Conservation (phyloP, 2,888 invertebrate species). For the Zhuqinia jingwanae region DNA sequence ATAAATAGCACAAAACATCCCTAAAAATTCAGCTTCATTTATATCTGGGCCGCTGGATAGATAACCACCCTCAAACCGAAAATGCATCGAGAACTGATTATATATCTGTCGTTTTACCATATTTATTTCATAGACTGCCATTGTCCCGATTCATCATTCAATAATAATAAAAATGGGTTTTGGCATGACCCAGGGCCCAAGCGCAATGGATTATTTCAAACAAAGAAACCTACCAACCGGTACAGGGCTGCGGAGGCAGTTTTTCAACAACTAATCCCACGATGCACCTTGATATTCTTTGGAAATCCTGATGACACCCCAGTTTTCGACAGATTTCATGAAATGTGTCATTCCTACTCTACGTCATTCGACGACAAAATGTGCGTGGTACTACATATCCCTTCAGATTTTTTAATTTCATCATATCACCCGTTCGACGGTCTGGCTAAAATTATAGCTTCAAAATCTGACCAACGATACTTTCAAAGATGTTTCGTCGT, state of each 20-base stretch:
- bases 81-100: no score
- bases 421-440: no score
- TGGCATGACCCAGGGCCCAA: no score
- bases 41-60: not conserved
- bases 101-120: no score
- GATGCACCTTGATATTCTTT: conserved; percentile 20
- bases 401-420: no score
- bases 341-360: conserved; percentile 33
- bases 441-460: not conserved
- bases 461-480: not conserved
- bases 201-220: no score
- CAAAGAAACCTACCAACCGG: not conserved
- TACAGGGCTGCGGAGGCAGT: conserved; percentile 15
- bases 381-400: not conserved
- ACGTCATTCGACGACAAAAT: no score
- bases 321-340: conserved; percentile 18
- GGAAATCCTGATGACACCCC: conserved; percentile 25
- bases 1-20: conserved; percentile 30
- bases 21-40: conserved; percentile 16
- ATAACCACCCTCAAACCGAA: no score
- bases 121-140: no score
- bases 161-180: no score
- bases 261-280: conserved; percentile 17
- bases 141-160: no score
- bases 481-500: not conserved